Evolutionary conservation across 1,140 invertebrate genomes (phyloP).

Genomic region (Musca domestica): DNA sequence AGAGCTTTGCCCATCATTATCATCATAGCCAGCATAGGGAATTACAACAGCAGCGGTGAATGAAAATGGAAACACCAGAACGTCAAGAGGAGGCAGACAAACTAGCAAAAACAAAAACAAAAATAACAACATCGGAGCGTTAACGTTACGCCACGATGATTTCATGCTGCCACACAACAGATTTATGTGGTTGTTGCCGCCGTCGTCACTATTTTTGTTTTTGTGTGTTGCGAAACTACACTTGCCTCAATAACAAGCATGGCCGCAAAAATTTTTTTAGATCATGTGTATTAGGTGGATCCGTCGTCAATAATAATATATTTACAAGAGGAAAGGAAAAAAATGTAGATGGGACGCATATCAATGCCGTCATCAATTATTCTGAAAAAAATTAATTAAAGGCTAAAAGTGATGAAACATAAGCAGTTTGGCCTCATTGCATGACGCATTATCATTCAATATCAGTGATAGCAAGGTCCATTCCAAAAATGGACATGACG

Average conservation of each 20-base stretch:
- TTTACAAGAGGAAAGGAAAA: too few relatives aligned
- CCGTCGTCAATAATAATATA: too few relatives aligned
- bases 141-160: conserved; percentile 19
- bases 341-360: too few relatives aligned
- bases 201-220: conserved; percentile 4
- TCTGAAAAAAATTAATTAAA: too few relatives aligned
- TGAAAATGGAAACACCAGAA: conserved; percentile 1
- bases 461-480: too few relatives aligned
- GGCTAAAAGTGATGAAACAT: too few relatives aligned
- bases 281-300: too few relatives aligned
- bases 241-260: conserved; percentile 3
- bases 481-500: too few relatives aligned
- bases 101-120: too few relatives aligned
- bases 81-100: not conserved
- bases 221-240: conserved; percentile 10
- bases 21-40: not conserved
- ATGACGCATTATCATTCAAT: too few relatives aligned
- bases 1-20: not conserved
- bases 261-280: not conserved
- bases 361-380: too few relatives aligned
- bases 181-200: not conserved
- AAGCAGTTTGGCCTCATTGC: too few relatives aligned
- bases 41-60: not conserved
- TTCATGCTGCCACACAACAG: conserved; percentile 7
- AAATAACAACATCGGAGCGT: not conserved